phyloP scores from a whole-genome alignment of 2,797 vertebrate genomes.

The Cephalopachus bancanus region DNA sequence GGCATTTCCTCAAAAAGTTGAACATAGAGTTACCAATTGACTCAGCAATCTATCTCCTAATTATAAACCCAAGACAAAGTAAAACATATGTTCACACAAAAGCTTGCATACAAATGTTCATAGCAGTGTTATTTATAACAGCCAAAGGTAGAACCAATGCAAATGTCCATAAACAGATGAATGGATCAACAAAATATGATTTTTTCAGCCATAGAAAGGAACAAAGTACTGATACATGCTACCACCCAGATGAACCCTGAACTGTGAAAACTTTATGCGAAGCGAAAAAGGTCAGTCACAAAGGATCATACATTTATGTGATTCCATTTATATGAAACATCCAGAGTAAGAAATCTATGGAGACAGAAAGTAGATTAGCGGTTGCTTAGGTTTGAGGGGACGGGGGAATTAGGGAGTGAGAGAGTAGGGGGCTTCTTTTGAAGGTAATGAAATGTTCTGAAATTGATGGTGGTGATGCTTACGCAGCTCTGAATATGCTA shows the following conservation, averaged over 20 bases:
- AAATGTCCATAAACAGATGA: not conserved
- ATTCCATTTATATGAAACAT: not conserved
- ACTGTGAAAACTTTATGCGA: not conserved
- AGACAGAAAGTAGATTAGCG: not conserved
- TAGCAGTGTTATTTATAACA: not conserved
- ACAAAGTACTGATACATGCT: not conserved
- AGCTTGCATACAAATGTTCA: not conserved
- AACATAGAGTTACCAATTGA: not conserved
- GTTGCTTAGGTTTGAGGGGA: not conserved
- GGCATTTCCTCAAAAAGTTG: conserved; percentile 45
- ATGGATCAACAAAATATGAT: not conserved
- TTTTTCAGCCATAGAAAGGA: conserved; percentile 6
- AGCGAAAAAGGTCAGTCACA: not conserved
- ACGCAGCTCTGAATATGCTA: not conserved
- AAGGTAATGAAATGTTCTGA: not conserved
- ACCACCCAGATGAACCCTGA: not conserved
- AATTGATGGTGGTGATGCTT: not conserved
- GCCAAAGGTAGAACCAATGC: not conserved
- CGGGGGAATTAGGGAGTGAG: not conserved
- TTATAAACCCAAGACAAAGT: conserved; percentile 9
- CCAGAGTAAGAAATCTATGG: not conserved
- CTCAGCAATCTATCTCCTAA: not conserved
- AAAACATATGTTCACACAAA: conserved; percentile 27
- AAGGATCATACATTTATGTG: not conserved
- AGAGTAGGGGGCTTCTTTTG: not conserved